Percentiles rank a stretch among this genome's conserved stretches.
Conservation (phyloP, 2,113 vertebrate species). For the Coracopsis vasa region DNA sequence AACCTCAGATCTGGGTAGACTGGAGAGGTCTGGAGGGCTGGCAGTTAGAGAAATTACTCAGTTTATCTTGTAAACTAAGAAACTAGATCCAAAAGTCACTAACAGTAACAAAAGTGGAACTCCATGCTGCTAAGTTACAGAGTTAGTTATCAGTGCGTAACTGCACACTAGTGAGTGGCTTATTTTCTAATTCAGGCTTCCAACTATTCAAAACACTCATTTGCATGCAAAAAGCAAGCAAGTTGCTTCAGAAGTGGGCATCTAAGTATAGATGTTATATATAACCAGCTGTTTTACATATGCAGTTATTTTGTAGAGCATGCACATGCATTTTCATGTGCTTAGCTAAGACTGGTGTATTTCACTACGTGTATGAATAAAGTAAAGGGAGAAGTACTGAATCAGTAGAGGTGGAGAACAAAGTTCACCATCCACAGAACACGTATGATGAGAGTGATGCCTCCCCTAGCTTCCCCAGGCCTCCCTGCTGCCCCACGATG, state of each 20-base stretch:
- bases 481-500: not conserved
- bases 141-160: constrained; percentile 2
- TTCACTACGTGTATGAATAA: not conserved
- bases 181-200: not conserved
- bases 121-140: not conserved
- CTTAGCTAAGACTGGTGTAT: not conserved
- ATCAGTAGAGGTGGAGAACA: not conserved
- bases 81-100: not conserved
- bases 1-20: not conserved
- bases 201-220: not conserved
- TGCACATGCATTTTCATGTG: not conserved
- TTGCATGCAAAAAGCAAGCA: not conserved
- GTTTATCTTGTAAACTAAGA: not conserved
- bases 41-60: not conserved
- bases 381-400: not conserved
- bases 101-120: not conserved
- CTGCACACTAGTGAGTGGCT: not conserved
- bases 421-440: not conserved
- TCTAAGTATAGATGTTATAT: not conserved
- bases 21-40: not conserved
- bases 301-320: not conserved
- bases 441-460: not conserved
- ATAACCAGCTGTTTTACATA: not conserved
- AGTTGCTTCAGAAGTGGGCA: not conserved
- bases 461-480: not conserved